Conservation (phyloP, 2,888 invertebrate species). For the Platycnemis pennipes region DNA sequence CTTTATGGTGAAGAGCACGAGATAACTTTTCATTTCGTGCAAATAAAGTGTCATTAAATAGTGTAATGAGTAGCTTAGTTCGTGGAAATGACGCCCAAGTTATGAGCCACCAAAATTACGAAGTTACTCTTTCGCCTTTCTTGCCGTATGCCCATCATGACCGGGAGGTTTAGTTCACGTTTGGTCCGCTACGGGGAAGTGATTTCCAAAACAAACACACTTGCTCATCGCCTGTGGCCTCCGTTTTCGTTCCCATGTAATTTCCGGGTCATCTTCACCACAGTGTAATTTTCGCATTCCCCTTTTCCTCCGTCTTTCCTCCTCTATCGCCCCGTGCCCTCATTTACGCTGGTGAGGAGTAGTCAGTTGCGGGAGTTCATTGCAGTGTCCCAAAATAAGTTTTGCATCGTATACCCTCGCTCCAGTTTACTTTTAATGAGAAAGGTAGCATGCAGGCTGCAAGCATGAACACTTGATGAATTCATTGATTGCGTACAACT, state of each 20-base stretch:
- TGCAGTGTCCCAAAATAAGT: not conserved
- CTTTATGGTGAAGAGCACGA: not conserved
- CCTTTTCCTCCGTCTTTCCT: not conserved
- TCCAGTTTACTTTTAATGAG: not conserved
- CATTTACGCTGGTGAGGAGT: not conserved
- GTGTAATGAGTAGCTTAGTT: not conserved
- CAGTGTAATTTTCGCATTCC: slow-evolving; percentile 9
- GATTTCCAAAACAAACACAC: slow-evolving; percentile 25
- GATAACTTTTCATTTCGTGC: not conserved
- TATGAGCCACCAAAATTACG: not conserved
- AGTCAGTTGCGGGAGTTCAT: not conserved
- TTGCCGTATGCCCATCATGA: not conserved
- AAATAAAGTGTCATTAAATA: not conserved
- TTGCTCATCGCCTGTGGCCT: not conserved
- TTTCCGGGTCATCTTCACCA: not conserved
- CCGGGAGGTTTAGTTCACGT: not conserved
- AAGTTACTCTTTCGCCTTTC: not conserved
- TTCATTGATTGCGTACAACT: not conserved
- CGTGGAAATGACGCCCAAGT: not conserved
- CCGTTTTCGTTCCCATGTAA: not conserved
- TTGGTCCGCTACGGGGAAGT: not conserved
- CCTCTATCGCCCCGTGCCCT: not conserved
- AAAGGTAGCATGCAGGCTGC: not conserved
- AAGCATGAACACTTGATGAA: not conserved
- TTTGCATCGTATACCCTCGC: not conserved